Percentiles rank a stretch among this genome's conserved stretches.
Conservation (phyloP, 37 sponge, comb jelly and placozoan species). For the Cliona cf. orientalis region DNA sequence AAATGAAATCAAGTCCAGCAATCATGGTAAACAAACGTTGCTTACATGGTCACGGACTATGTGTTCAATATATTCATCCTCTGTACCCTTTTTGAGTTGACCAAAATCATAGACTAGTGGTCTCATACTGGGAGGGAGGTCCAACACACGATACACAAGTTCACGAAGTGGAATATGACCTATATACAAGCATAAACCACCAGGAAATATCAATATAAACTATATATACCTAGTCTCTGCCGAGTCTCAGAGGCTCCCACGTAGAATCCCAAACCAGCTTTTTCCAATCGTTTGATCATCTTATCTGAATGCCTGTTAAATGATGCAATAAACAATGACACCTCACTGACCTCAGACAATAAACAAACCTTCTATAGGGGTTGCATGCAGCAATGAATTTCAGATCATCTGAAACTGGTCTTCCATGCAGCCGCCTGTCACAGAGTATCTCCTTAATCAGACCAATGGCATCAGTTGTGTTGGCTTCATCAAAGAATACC, state of each 20-base stretch:
- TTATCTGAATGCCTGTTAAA: slow-evolving; percentile 63
- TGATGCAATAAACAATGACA: too few species aligned
- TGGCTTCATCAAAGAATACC: slow-evolving; percentile 99
- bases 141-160: slow-evolving; percentile 93
- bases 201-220: too few species aligned
- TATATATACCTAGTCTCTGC: slow-evolving; percentile 68
- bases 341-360: too few species aligned
- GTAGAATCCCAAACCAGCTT: slow-evolving; percentile 90
- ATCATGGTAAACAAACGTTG: too few species aligned
- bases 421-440: slow-evolving; percentile 87
- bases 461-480: slow-evolving; percentile 93
- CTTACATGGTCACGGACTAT: slow-evolving; percentile 84
- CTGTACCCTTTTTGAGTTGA: slow-evolving; percentile 73
- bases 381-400: slow-evolving; percentile 98
- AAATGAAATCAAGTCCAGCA: too few species aligned
- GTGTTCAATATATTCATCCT: slow-evolving; percentile 70
- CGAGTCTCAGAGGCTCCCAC: slow-evolving; percentile 36
- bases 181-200: too few species aligned
- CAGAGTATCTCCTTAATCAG: slow-evolving; percentile 99
- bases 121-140: slow-evolving; percentile 88
- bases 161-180: slow-evolving; percentile 86
- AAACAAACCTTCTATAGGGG: slow-evolving; percentile 89
- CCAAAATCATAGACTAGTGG: slow-evolving; percentile 98
- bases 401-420: slow-evolving; percentile 67
- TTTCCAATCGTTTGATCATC: slow-evolving; percentile 86